A percentile compares a stretch with the other conserved stretches of the same genome.
These are phyloP conservation scores for Micropoecilia bifurca DNA, from an alignment of 2,797 vertebrate species.

Conservation along the genomic window DNA sequence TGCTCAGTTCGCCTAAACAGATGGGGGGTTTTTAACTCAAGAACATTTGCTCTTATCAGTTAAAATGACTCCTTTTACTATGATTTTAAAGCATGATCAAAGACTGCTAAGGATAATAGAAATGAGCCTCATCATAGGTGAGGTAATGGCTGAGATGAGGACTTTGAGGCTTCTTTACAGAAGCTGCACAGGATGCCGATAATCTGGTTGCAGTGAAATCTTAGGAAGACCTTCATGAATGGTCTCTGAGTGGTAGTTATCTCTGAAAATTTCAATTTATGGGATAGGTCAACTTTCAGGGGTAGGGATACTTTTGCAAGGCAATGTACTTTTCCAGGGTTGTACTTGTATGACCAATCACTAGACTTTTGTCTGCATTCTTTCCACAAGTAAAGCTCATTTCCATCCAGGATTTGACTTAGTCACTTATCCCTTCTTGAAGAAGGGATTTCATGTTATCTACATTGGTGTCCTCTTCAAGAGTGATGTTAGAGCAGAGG, in stretches of 20 bases:
- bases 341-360: neutral
- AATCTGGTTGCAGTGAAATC: neutral
- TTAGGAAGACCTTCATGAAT: neutral
- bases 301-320: too few species aligned
- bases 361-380: neutral
- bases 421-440: neutral
- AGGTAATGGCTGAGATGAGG: neutral
- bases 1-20: neutral
- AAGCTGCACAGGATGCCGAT: neutral
- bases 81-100: neutral
- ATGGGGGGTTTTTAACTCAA: neutral
- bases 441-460: neutral
- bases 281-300: neutral
- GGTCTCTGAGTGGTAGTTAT: neutral
- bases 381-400: neutral
- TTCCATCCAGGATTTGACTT: neutral
- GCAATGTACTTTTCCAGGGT: neutral
- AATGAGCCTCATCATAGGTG: neutral
- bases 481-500: neutral
- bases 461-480: neutral
- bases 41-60: neutral
- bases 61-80: neutral
- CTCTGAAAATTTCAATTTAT: neutral
- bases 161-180: neutral
- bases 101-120: neutral